A percentile compares a stretch with the other conserved stretches of the same genome.
phyloP scores from a whole-genome alignment of 2,113 vertebrate genomes.

The Vimba vimba region DNA sequence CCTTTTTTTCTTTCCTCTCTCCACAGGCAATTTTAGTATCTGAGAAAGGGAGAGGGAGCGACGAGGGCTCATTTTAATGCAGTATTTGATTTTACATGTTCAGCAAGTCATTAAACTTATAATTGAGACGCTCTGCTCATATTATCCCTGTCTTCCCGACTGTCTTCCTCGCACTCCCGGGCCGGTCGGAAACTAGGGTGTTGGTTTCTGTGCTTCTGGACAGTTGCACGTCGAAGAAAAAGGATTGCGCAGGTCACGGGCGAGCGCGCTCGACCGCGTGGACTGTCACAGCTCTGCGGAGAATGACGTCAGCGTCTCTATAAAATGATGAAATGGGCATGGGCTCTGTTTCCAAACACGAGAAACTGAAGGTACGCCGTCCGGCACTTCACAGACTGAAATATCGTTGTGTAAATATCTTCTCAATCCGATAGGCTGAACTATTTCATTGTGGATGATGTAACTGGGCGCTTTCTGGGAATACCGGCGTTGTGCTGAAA shows the following conservation, averaged over 20 bases:
- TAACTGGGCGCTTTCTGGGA: slow-evolving; percentile 38
- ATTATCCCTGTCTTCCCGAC: neutral
- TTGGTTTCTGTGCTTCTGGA: slow-evolving; percentile 25
- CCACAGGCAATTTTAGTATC: neutral
- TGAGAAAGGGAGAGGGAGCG: neutral
- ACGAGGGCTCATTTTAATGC: slow-evolving; percentile 26
- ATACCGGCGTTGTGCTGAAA: slow-evolving; percentile 3
- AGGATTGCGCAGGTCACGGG: slow-evolving; percentile 50
- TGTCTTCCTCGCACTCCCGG: neutral
- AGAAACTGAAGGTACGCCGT: neutral
- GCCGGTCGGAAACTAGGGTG: neutral
- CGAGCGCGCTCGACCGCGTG: slow-evolving; percentile 38
- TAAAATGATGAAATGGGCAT: slow-evolving; percentile 32
- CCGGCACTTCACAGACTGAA: neutral
- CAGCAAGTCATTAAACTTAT: slow-evolving; percentile 37
- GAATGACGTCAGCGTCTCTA: slow-evolving; percentile 48
- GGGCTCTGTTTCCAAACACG: neutral
- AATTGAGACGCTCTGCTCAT: slow-evolving; percentile 19
- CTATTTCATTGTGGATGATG: slow-evolving; percentile 14
- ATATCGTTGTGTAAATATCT: slow-evolving; percentile 11
- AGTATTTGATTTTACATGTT: slow-evolving; percentile 39
- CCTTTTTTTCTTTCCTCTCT: slow-evolving; percentile 18
- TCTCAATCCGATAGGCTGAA: neutral
- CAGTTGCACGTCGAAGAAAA: slow-evolving; percentile 4
- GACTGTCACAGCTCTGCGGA: slow-evolving; percentile 49